phyloP scores from a whole-genome alignment of 2,797 vertebrate species.

The Antennarius maculatus region DNA sequence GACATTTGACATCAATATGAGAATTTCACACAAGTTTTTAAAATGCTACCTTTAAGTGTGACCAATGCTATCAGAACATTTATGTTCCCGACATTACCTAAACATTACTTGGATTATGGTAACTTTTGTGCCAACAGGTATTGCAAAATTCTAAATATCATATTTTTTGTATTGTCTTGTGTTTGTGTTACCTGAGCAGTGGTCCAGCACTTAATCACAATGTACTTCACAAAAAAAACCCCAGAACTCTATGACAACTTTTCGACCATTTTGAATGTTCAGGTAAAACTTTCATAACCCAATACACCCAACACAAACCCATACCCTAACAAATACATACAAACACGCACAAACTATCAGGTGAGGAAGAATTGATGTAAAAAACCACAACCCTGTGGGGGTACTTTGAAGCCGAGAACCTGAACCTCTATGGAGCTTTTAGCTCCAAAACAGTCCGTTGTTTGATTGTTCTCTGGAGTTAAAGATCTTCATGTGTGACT shows the following conservation, averaged over 20 bases:
- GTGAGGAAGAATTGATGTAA: not conserved
- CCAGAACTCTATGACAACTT: too few relatives aligned
- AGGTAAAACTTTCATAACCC: too few relatives aligned
- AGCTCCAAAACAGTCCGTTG: not conserved
- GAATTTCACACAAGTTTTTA: too few relatives aligned
- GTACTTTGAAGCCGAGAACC: not conserved
- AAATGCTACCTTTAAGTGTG: too few relatives aligned
- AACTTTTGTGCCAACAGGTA: not conserved
- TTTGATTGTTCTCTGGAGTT: not conserved
- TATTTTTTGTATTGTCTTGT: not conserved
- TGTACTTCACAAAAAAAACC: not conserved
- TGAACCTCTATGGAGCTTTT: not conserved
- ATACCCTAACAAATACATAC: not conserved
- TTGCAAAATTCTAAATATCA: not conserved
- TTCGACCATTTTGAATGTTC: too few relatives aligned
- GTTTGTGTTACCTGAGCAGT: not conserved
- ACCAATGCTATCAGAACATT: too few relatives aligned
- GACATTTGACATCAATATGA: too few relatives aligned
- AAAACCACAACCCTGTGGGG: not conserved
- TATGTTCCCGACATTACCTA: too few relatives aligned
- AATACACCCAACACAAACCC: not conserved
- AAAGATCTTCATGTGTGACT: constrained; percentile 55
- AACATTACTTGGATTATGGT: too few relatives aligned
- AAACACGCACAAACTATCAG: not conserved
- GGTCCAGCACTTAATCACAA: not conserved